These are phyloP conservation scores for Natator depressus DNA, from an alignment of 2,113 vertebrate species.

Conservation along the genomic window DNA sequence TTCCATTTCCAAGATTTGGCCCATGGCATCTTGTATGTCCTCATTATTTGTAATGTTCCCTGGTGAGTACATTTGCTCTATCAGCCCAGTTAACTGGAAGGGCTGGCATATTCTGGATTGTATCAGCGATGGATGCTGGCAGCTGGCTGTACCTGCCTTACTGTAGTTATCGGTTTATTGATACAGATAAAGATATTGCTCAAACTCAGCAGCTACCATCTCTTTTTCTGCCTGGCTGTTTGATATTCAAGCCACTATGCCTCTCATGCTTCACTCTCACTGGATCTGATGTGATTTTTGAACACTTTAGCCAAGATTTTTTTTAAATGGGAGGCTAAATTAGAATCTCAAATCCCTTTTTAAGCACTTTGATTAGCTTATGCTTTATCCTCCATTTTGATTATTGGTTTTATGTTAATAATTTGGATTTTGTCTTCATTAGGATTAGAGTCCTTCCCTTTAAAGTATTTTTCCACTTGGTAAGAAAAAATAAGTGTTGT, in stretches of 20 bases:
- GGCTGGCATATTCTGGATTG: background rate
- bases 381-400: conserved; percentile 37
- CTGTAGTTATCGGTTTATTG: rapidly evolving
- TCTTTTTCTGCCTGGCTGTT: background rate
- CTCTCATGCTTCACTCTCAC: background rate
- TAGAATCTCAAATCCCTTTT: conserved; percentile 53
- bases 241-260: background rate
- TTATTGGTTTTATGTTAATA: conserved; percentile 53
- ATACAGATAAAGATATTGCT: background rate
- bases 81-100: background rate
- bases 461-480: conserved; percentile 37
- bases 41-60: background rate
- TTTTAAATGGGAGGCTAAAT: conserved; percentile 50
- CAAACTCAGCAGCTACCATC: background rate
- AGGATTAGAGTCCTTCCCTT: background rate
- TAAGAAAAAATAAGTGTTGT: conserved; percentile 47
- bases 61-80: background rate
- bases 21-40: background rate
- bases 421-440: conserved; percentile 60
- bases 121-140: background rate
- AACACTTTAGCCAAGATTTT: conserved; percentile 24
- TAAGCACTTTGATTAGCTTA: conserved; percentile 64
- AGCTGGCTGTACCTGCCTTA: background rate
- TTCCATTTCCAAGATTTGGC: background rate
- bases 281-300: conserved; percentile 19